Conservation (phyloP, 2,888 invertebrate genomes). For the Gibbula magus region DNA sequence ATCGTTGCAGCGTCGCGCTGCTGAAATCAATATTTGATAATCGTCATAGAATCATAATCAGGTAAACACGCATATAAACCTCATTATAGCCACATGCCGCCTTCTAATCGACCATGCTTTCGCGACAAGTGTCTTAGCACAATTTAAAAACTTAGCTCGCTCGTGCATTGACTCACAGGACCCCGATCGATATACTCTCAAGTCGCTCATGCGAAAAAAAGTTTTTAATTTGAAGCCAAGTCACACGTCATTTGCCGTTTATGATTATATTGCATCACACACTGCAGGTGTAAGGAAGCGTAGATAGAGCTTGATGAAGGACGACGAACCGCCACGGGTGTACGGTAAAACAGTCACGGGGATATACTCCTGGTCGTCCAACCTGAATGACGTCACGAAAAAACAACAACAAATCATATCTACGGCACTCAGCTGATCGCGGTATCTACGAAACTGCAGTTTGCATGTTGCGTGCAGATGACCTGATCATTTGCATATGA, state of each 20-base stretch:
- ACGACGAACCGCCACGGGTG: neutral
- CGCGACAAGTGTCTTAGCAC: no score
- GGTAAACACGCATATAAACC: neutral
- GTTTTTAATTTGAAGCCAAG: no score
- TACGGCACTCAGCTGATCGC: neutral
- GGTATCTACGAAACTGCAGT: neutral
- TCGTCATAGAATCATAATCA: no score
- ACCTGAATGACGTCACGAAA: neutral
- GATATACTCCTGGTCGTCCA: neutral
- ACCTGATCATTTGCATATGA: slow-evolving; percentile 6
- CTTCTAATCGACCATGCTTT: neutral
- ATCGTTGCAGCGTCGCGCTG: neutral
- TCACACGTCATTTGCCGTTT: no score
- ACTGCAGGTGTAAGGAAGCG: no score
- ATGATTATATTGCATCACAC: no score
- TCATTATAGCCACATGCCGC: neutral
- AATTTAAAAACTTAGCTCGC: no score
- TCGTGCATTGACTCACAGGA: no score
- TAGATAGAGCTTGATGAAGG: neutral
- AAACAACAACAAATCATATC: neutral
- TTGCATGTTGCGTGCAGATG: slow-evolving; percentile 6
- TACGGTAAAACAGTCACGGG: neutral
- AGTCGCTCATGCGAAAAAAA: no score
- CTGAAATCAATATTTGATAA: no score
- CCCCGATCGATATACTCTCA: no score